Evolutionary conservation across 2,113 vertebrate species (phyloP).

Genomic region (Pithys albifrons): DNA sequence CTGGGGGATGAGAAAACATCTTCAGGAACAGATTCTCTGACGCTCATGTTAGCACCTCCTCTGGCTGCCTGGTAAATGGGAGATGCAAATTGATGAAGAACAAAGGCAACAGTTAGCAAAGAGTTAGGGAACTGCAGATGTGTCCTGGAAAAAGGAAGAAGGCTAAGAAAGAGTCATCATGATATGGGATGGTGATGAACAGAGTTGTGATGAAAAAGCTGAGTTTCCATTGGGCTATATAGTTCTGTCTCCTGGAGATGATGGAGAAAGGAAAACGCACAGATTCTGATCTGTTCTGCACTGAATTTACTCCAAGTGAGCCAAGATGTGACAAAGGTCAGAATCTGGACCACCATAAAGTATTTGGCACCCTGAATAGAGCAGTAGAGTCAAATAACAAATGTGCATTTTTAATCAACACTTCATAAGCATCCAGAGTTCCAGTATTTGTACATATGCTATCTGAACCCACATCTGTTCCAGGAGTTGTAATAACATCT

Average conservation of each 20-base stretch:
- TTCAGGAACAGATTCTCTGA: neutral
- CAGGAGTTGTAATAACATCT: slow-evolving; percentile 34
- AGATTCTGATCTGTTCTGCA: neutral
- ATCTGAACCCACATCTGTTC: slow-evolving; percentile 26
- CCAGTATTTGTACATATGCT: neutral
- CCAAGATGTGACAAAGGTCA: neutral
- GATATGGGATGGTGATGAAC: neutral
- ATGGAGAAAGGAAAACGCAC: neutral
- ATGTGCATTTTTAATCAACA: neutral
- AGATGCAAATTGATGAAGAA: neutral
- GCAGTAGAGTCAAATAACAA: neutral
- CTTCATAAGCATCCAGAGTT: slow-evolving; percentile 25
- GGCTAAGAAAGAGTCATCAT: neutral
- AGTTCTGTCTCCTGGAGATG: neutral
- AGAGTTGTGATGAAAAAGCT: neutral
- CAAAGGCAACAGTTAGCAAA: neutral
- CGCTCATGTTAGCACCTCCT: neutral
- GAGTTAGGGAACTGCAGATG: neutral
- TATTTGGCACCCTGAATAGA: neutral
- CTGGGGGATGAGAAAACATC: neutral
- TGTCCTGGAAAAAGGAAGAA: neutral
- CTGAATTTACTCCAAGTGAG: neutral
- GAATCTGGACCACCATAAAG: neutral
- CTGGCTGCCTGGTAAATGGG: neutral
- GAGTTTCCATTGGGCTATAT: neutral